Conservation (phyloP, 2,888 invertebrate species). For the Camponotus fellah region DNA sequence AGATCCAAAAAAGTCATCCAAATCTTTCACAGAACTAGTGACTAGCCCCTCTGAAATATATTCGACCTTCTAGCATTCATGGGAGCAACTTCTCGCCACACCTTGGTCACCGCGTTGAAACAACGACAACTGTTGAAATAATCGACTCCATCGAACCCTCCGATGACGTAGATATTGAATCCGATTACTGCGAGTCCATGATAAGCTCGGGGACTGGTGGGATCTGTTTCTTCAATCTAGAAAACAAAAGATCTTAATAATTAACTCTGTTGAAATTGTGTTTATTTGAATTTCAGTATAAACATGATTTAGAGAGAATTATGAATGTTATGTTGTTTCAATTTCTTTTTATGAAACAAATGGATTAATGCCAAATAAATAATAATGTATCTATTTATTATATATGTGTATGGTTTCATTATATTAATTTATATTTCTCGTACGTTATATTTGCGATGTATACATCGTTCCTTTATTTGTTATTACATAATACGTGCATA, state of each 20-base stretch:
- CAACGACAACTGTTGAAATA: slow-evolving; percentile 95
- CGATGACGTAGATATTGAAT: slow-evolving; percentile 94
- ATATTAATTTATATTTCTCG: neutral
- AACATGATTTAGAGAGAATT: neutral
- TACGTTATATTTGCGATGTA: too few species aligned
- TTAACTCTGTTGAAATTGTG: neutral
- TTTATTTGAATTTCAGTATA: neutral
- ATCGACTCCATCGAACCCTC: slow-evolving; percentile 96
- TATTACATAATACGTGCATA: too few species aligned
- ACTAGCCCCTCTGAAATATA: slow-evolving; percentile 59
- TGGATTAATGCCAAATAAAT: neutral
- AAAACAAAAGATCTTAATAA: slow-evolving; percentile 29
- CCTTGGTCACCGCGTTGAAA: slow-evolving; percentile 94
- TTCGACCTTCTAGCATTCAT: slow-evolving; percentile 93
- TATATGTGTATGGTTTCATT: too few species aligned
- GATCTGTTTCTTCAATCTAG: slow-evolving; percentile 93
- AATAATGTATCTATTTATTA: neutral
- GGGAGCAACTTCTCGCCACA: slow-evolving; percentile 94
- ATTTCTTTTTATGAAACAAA: neutral
- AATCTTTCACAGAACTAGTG: slow-evolving; percentile 29
- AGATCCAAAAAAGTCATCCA: neutral
- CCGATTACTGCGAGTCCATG: slow-evolving; percentile 97
- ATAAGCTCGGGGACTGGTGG: slow-evolving; percentile 95
- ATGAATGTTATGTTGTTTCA: neutral
- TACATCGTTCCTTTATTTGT: too few species aligned